Conservation (phyloP, 2,797 vertebrate species). For the Nothura maculosa region DNA sequence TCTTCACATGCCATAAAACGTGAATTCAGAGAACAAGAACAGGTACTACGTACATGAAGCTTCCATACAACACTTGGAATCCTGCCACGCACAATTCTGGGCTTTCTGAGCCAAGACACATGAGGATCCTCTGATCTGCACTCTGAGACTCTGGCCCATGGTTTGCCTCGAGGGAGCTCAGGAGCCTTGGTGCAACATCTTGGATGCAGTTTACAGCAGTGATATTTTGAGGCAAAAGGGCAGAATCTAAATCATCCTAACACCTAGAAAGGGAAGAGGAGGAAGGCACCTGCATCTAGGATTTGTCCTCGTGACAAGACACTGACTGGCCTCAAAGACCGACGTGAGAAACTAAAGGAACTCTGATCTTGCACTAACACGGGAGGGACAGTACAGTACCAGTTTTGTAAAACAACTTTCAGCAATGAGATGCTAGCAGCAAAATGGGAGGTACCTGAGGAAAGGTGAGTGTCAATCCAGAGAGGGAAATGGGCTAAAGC, state of each 20-base stretch:
- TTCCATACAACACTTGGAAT: not conserved
- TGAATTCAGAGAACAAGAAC: slow-evolving; percentile 7
- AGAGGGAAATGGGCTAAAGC: slow-evolving; percentile 1
- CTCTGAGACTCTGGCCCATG: not conserved
- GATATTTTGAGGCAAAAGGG: slow-evolving; percentile 36
- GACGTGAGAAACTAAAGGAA: slow-evolving; percentile 8
- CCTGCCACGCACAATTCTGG: not conserved
- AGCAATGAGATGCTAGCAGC: slow-evolving; percentile 38
- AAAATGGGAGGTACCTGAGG: slow-evolving; percentile 45
- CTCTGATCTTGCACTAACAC: slow-evolving; percentile 39
- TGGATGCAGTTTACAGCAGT: slow-evolving; percentile 33
- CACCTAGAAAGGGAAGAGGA: slow-evolving; percentile 17
- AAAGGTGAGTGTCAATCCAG: slow-evolving; percentile 16
- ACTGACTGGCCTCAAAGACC: not conserved
- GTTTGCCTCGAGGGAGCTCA: not conserved
- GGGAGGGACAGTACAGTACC: not conserved
- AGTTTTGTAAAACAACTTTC: slow-evolving; percentile 10
- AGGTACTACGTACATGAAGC: not conserved
- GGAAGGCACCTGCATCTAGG: slow-evolving; percentile 55
- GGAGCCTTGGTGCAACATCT: not conserved
- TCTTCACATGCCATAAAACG: not conserved
- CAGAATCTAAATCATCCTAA: slow-evolving; percentile 55
- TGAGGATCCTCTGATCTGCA: not conserved
- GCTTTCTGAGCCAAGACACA: not conserved
- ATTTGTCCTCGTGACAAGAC: not conserved